phyloP scores from a whole-genome alignment of 2,888 invertebrate genomes.

The Lasioglossum villosulum region DNA sequence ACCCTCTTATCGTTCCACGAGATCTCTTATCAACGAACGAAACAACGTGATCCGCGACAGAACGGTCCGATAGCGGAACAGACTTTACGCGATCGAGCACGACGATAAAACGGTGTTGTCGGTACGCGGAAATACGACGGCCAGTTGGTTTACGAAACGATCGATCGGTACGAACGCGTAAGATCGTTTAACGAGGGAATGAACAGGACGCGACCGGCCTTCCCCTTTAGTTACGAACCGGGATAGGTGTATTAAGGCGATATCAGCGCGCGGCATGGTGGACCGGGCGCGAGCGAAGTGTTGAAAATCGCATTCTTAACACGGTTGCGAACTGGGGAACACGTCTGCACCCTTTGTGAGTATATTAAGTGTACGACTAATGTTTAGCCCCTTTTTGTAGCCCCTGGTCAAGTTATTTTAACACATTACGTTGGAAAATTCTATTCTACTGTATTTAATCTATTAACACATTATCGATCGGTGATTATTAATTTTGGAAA shows the following conservation, averaged over 20 bases:
- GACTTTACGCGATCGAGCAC: slow-evolving; percentile 62
- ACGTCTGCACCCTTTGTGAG: background rate
- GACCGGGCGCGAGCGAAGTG: background rate
- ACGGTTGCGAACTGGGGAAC: background rate
- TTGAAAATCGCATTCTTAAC: background rate
- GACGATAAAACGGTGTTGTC: slow-evolving; percentile 48
- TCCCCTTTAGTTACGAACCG: slow-evolving; percentile 33
- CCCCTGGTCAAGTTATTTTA: no score
- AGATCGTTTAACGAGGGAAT: slow-evolving; percentile 58
- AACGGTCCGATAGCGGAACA: slow-evolving; percentile 56
- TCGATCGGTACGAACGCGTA: slow-evolving; percentile 47
- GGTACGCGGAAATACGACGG: slow-evolving; percentile 63
- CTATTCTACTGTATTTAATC: no score
- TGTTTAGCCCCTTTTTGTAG: background rate
- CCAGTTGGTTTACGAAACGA: slow-evolving; percentile 66
- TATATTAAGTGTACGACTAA: background rate
- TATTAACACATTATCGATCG: no score
- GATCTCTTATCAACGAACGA: slow-evolving; percentile 63
- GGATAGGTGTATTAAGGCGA: slow-evolving; percentile 16
- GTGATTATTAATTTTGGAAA: no score
- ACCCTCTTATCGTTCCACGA: slow-evolving; percentile 47
- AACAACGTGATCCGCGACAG: slow-evolving; percentile 47
- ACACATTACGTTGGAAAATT: no score
- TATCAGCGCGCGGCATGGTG: background rate
- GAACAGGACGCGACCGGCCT: slow-evolving; percentile 41